phyloP scores from a whole-genome alignment of 2,888 invertebrate genomes.

The Sinodicranocentrus sp. region DNA sequence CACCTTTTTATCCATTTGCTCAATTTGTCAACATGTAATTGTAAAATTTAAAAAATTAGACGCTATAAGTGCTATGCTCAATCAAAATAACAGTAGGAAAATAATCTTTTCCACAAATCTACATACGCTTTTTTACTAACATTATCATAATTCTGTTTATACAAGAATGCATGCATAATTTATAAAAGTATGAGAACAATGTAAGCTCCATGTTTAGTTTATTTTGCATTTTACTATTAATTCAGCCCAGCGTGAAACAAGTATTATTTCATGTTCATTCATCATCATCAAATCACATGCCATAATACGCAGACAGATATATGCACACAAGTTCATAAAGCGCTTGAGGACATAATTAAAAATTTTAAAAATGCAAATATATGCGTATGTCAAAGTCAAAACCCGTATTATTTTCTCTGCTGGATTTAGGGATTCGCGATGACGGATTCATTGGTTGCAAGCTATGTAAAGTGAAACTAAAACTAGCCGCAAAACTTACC shows the following conservation, averaged over 20 bases:
- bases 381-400: too few species aligned
- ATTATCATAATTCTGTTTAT: neutral
- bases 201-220: conserved; percentile 69
- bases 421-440: too few species aligned
- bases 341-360: too few species aligned
- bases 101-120: neutral
- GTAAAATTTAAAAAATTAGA: neutral
- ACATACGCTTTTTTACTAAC: conserved; percentile 4
- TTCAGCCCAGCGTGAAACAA: conserved; percentile 73
- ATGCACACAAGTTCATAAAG: conserved; percentile 20
- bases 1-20: conserved; percentile 19
- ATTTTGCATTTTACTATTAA: conserved; percentile 73
- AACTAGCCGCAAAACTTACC: too few species aligned
- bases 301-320: neutral
- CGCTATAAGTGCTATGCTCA: neutral
- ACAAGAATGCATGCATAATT: conserved; percentile 30
- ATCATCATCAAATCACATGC: conserved; percentile 45
- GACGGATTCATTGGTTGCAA: too few species aligned
- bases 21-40: conserved; percentile 62
- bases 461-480: too few species aligned
- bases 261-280: conserved; percentile 71
- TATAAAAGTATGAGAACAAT: conserved; percentile 29
- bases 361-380: too few species aligned
- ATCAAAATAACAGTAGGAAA: neutral
- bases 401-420: too few species aligned